Percentiles rank a stretch among this genome's conserved stretches.
Conservation (phyloP, 1,140 invertebrate species). For the Drosophila micromelanica region DNA sequence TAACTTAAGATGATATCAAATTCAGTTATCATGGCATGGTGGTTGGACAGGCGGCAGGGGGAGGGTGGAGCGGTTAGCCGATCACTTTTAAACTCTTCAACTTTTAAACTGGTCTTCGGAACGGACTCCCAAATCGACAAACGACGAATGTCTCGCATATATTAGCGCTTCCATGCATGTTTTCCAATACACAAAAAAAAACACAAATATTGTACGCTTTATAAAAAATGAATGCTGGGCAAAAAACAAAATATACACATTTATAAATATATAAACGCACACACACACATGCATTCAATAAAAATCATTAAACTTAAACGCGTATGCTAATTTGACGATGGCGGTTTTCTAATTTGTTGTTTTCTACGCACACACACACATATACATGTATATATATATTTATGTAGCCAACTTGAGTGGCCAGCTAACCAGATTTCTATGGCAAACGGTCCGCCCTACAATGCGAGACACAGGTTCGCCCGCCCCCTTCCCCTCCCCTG, state of each 20-base stretch:
- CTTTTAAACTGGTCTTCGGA: conserved; percentile 26
- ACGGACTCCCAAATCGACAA: conserved; percentile 34
- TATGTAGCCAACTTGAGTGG: conserved; percentile 12
- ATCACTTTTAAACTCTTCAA: conserved; percentile 4
- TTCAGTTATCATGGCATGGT: neutral
- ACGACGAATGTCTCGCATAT: conserved; percentile 30
- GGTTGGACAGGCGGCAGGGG: neutral
- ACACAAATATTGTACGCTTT: conserved; percentile 63
- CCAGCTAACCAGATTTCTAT: conserved; percentile 67
- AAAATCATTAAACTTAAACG: conserved; percentile 75
- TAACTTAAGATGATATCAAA: conserved; percentile 1
- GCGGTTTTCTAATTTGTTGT: conserved; percentile 75
- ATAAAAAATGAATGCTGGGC: conserved; percentile 69
- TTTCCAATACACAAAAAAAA: conserved; percentile 21
- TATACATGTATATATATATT: neutral
- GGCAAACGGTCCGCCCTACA: conserved; percentile 14
- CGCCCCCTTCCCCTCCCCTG: too few relatives aligned
- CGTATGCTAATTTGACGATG: conserved; percentile 81
- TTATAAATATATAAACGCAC: conserved; percentile 15
- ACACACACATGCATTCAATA: conserved; percentile 35
- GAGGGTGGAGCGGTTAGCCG: neutral
- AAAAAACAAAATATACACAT: conserved; percentile 26
- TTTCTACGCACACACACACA: conserved; percentile 34
- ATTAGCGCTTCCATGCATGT: conserved; percentile 44
- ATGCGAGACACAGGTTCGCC: conserved; percentile 12